A percentile compares a stretch with the other conserved stretches of the same genome.
phyloP scores from a whole-genome alignment of 2,113 vertebrate genomes.

The Bucco capensis region DNA sequence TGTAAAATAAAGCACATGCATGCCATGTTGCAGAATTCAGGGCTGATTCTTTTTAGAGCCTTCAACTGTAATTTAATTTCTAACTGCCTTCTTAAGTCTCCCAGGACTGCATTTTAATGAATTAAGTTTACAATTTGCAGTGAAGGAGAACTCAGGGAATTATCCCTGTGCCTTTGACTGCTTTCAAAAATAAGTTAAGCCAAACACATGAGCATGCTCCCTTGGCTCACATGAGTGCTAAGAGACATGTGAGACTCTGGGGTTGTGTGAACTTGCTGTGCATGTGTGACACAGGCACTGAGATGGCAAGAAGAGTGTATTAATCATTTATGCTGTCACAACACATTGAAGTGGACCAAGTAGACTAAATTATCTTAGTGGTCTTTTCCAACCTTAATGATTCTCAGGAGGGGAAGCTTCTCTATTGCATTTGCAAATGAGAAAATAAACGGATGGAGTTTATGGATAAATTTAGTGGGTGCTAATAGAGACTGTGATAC shows the following conservation, averaged over 20 bases:
- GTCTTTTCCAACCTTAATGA: no score
- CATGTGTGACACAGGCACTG: not conserved
- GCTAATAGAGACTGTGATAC: not conserved
- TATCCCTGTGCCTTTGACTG: not conserved
- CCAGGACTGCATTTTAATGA: not conserved
- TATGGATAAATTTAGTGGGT: not conserved
- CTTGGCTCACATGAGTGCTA: not conserved
- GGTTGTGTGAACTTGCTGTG: not conserved
- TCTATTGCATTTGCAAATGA: not conserved
- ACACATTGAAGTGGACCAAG: not conserved
- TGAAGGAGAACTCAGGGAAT: not conserved
- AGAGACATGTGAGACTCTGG: not conserved
- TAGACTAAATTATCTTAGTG: no score
- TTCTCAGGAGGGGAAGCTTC: not conserved
- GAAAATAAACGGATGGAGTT: not conserved
- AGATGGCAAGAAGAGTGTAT: rapidly evolving
- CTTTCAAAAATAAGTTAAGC: not conserved
- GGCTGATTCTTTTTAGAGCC: not conserved
- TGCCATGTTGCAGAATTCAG: not conserved
- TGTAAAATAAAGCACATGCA: rapidly evolving
- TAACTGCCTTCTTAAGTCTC: not conserved
- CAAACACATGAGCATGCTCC: not conserved
- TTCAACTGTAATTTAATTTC: not conserved
- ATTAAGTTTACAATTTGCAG: not conserved
- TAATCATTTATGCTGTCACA: not conserved